phyloP scores from a whole-genome alignment of 2,888 invertebrate genomes.

The Hylaea fasciaria region DNA sequence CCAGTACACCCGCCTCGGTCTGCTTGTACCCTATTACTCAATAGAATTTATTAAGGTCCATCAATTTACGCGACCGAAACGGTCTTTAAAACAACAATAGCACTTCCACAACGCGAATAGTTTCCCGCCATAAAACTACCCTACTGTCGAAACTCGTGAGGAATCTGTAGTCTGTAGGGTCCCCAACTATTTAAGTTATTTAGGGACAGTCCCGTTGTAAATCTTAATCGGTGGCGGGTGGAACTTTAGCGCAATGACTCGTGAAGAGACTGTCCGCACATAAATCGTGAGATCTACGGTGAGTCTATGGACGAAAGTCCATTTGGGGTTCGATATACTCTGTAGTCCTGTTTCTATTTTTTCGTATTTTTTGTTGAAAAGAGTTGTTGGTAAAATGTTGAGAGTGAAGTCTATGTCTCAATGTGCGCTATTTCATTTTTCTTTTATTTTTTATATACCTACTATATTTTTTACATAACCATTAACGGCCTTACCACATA shows the following conservation, averaged over 20 bases:
- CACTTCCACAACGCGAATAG: slow-evolving; percentile 40
- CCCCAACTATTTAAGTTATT: slow-evolving; percentile 78
- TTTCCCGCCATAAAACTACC: slow-evolving; percentile 46
- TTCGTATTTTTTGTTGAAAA: not conserved
- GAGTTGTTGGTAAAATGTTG: not conserved
- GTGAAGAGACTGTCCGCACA: slow-evolving; percentile 69
- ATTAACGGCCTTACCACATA: no score
- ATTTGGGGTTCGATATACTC: slow-evolving; percentile 22
- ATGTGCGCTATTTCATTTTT: no score
- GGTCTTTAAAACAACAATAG: slow-evolving; percentile 30
- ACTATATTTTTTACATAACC: no score
- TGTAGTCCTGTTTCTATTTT: not conserved
- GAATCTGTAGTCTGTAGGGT: slow-evolving; percentile 54
- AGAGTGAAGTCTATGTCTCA: not conserved
- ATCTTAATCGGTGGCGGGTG: slow-evolving; percentile 73
- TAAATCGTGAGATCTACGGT: slow-evolving; percentile 66
- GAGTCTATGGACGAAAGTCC: slow-evolving; percentile 33
- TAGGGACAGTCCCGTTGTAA: slow-evolving; percentile 72
- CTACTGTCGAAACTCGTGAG: slow-evolving; percentile 61
- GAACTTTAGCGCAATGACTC: slow-evolving; percentile 77
- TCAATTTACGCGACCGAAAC: slow-evolving; percentile 20
- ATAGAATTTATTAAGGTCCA: slow-evolving; percentile 14
- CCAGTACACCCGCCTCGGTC: no score
- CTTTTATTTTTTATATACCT: no score
- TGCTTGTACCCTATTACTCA: not conserved